A percentile compares a stretch with the other conserved stretches of the same genome.
These are phyloP conservation scores for Pocillopora damicornis DNA, from an alignment of 64 coral and sea anemone species.

Conservation along the genomic window DNA sequence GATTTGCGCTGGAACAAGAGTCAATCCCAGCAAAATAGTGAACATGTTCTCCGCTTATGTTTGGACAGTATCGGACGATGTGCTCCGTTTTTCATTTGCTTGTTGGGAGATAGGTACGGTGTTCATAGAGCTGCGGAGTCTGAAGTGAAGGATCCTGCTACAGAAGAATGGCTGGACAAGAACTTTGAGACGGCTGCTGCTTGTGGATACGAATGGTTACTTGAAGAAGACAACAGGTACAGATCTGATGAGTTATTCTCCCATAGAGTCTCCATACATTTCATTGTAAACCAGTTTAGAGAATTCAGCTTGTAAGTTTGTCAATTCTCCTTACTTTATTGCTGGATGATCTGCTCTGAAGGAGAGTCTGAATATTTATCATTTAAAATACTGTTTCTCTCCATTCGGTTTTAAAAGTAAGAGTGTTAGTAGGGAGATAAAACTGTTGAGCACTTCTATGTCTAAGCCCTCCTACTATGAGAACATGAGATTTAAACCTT, in stretches of 20 bases:
- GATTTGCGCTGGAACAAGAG: slow-evolving; percentile 88
- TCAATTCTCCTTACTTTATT: too few species aligned
- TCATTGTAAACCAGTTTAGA: too few species aligned
- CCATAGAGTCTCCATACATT: too few species aligned
- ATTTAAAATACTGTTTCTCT: too few species aligned
- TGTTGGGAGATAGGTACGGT: slow-evolving; percentile 87
- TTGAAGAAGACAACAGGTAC: slow-evolving; percentile 92
- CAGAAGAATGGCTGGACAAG: slow-evolving; percentile 79
- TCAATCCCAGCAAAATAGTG: slow-evolving; percentile 68
- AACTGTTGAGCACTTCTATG: too few species aligned
- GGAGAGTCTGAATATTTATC: too few species aligned
- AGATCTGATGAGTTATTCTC: background rate
- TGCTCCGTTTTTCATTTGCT: slow-evolving; percentile 93
- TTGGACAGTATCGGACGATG: slow-evolving; percentile 74
- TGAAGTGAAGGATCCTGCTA: slow-evolving; percentile 44
- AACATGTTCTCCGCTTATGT: slow-evolving; percentile 79
- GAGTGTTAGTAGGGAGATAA: too few species aligned
- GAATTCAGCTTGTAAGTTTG: too few species aligned
- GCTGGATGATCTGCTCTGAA: too few species aligned
- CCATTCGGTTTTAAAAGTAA: too few species aligned
- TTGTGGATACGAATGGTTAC: slow-evolving; percentile 80
- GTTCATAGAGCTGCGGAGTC: slow-evolving; percentile 62
- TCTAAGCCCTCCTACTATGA: too few species aligned
- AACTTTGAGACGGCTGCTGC: slow-evolving; percentile 81
- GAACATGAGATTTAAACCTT: too few species aligned